Evolutionary conservation across 1,140 invertebrate species (phyloP).

Genomic region (Drepana arcuata): DNA sequence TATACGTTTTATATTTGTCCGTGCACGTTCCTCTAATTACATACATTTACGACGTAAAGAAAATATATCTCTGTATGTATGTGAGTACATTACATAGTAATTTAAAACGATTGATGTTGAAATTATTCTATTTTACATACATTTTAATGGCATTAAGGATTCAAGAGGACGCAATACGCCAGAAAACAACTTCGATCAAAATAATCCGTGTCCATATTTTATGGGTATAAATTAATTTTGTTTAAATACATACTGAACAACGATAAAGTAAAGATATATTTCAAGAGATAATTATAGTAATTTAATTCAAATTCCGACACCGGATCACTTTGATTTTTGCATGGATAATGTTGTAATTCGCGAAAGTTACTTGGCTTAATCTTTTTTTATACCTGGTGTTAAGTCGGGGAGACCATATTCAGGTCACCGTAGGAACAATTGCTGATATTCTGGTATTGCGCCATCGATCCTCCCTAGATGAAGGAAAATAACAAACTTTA

Average conservation of each 20-base stretch:
- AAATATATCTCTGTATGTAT: constrained; percentile 13
- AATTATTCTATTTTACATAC: constrained; percentile 2
- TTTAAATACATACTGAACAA: no score
- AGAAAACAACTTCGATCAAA: no score
- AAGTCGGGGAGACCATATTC: constrained; percentile 14
- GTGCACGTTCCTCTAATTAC: constrained; percentile 32
- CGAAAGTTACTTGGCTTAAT: constrained; percentile 20
- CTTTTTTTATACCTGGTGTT: constrained; percentile 28
- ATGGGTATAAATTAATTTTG: no score
- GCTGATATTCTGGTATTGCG: constrained; percentile 50
- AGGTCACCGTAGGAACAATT: constrained; percentile 27
- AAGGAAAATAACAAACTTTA: constrained; percentile 41
- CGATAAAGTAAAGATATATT: no score
- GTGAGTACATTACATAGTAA: constrained; percentile 2
- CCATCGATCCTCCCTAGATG: constrained; percentile 56
- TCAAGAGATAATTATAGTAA: no score
- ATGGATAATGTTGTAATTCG: no score
- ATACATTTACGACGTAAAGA: constrained; percentile 27
- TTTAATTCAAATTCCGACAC: no score
- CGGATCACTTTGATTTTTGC: no score
- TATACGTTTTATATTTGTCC: constrained; percentile 29
- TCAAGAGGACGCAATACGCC: constrained; percentile 60
- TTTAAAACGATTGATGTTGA: constrained; percentile 2
- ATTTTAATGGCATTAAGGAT: constrained; percentile 51
- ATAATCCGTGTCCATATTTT: no score